Evolutionary conservation across 2,888 invertebrate species (phyloP), one percentile per base, ranked within the genome.

Genomic region (Synergus gifuensis): DNA sequence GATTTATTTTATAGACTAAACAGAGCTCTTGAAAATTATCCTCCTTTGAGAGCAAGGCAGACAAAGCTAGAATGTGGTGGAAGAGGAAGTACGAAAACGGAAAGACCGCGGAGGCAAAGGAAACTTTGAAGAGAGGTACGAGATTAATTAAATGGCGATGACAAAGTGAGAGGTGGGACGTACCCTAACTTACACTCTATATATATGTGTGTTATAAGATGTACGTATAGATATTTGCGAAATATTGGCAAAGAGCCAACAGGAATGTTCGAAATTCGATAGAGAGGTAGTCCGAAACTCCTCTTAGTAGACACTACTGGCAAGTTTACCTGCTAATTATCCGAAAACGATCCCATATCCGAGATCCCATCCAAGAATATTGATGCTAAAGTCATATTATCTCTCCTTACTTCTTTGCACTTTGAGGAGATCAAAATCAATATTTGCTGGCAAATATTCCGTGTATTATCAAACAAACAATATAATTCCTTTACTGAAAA

Each of bases 91-190:
- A 46, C 14, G 28, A 28, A 69, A 14, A 46, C 22, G 46, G 12
- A 44, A 69, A 69, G 67, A 69, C 14, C n/a, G n/a, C 67, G 22
- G 5, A 46, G 46, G 22, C 22, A 46, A 28, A 46, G 46, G 67
- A 46, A 69, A 69, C 18, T 44, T 66, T 66, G 36, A 69, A 46
- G 46, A 69, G 67, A 69, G 46, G 46, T 44, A 36, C 42, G 64
- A 69, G 67, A 69, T 69, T 69, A 69, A 69, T 69, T 69, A 69
- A 46, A 69, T 69, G 67, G 67, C 16, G 28, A 69, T 69, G 46
- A 49, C 46, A 69, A 44, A 64, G 40, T 69, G 46, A 46, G 67
- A 44, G 44, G 44, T 46, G 46, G 28, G 46, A 46, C 46, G 67
- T 46, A 14, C 46, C 46, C 42, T 44, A 28, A 46, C 22, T 44